phyloP scores from a whole-genome alignment of 1,140 invertebrate genomes.

The Tachypleus tridentatus region DNA sequence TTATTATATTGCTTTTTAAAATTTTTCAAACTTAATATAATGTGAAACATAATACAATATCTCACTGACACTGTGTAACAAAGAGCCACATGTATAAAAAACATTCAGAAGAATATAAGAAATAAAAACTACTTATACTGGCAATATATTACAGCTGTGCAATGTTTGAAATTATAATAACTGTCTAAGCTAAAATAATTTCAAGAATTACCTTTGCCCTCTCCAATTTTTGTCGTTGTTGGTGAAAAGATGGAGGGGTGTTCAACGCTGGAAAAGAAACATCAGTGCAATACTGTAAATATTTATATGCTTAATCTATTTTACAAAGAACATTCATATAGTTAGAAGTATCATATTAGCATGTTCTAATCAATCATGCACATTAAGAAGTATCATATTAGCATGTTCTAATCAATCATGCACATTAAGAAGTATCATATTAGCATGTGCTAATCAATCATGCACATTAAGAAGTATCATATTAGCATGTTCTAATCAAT shows the following conservation, averaged over 20 bases:
- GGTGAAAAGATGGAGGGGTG: constrained; percentile 83
- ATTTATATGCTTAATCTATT: no score
- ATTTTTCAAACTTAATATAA: neutral
- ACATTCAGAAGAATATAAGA: neutral
- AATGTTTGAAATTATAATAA: neutral
- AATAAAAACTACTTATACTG: neutral
- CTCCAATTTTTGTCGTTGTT: constrained; percentile 84
- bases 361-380: no score
- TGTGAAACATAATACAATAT: neutral
- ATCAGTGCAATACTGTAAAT: no score
- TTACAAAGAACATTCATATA: no score
- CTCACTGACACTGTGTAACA: no score
- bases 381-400: no score
- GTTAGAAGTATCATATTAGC: no score
- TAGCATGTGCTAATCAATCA: no score
- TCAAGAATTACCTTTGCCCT: constrained; percentile 43
- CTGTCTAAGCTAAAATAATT: neutral
- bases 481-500: no score
- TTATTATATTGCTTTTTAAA: neutral
- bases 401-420: no score
- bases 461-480: no score
- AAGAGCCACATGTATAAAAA: neutral
- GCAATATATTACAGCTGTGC: neutral
- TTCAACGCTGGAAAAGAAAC: constrained; percentile 55
- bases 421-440: no score